Evolutionary conservation across 1,140 invertebrate species (phyloP), one percentile per base, ranked within the genome.

Genomic region (Ips typographus): DNA sequence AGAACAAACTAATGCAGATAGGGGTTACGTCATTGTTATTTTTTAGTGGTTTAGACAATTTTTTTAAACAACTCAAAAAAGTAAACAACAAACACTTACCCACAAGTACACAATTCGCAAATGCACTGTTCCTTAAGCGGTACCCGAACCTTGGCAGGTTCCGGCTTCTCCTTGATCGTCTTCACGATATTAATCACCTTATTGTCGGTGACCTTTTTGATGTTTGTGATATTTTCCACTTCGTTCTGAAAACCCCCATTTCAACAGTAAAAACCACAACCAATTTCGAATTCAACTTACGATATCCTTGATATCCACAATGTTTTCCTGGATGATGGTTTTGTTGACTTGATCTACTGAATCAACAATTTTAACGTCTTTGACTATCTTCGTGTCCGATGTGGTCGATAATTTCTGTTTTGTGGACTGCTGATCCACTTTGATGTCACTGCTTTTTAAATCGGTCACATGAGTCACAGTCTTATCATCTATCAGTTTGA

Each of bases 31-130:
- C n/a, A n/a, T n/a, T n/a, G n/a, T n/a, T 56, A 56, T 4, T 6
- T 56, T 6, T 56, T 6, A 4, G n/a, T 22, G 53, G 5, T n/a
- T 22, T 22, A 56, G 53, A 4, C 22, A 56, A 22, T 22, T 47
- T 4, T 47, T 4, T n/a, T n/a, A n/a, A n/a, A 68, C n/a, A n/a
- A n/a, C n/a, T n/a, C n/a, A n/a, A n/a, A n/a, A n/a, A n/a, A n/a
- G n/a, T 59, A 67, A 76, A 81, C 72, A 65, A 68, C 42, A 67
- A 68, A 65, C n/a, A 89, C 90, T 90, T 83, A 94, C 93, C 93
- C 93, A 82, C 93, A 94, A 76, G 91, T 94, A 79, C 93, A 94
- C 51, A 94, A 89, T 83, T 94, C 91, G 80, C 93, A 94, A 73
- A 94, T 92, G 77, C 93, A 94, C 79, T 92, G 89, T 78, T 94